Base-by-base conservation (phyloP, 2,888 invertebrate genomes). In the Lasioglossum morio region DNA sequence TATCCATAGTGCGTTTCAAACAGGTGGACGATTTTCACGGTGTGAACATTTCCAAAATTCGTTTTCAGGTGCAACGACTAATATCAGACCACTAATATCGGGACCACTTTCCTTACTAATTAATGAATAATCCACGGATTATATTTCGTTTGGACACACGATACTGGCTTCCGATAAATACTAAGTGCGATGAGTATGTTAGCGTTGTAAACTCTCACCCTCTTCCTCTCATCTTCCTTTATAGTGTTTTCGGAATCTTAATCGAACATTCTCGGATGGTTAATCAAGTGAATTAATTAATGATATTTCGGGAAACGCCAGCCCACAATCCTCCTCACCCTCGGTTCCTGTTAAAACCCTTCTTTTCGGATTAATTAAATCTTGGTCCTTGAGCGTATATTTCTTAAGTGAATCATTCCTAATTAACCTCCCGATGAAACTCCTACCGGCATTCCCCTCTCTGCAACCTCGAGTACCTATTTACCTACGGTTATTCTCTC, bases 381-480 rank as follows among this genome's bases (percentile, higher is more conserved):
- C 90, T 93, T 93, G 93, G 93, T 93, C 93, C 92, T 93, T 92
- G 90, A 86, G 81, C 88, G 84, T 87, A 72, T 84, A 80, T 79
- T 77, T 84, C 77, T 69, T 66, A 66, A 66, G 34, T 43, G 66
- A 63, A n/a, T 76, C 79, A 48, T 73, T 46, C 70, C 63, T 73
- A 72, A 72, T 79, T 77, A 46, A 60, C 37, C 46, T 8, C 19
- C 37, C 34, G 23, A 34, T 66, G 30, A 63, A 16, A 63, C 34
- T 34, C 34, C 34, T 0, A 16, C 30, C 66, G 27, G 14, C 60
- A 12, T 60, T 16, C 27, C 60, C 0, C 30, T 14, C 27, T 16
- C 63, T 30, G 1, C 30, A 30, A 43, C 30, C 63, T 63, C 63
- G 63, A 30, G 30, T 30, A 30, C 63, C 63, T 63, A 7, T 63